Base-by-base conservation (phyloP, 2,888 invertebrate species). In the Fragum sueziense region DNA sequence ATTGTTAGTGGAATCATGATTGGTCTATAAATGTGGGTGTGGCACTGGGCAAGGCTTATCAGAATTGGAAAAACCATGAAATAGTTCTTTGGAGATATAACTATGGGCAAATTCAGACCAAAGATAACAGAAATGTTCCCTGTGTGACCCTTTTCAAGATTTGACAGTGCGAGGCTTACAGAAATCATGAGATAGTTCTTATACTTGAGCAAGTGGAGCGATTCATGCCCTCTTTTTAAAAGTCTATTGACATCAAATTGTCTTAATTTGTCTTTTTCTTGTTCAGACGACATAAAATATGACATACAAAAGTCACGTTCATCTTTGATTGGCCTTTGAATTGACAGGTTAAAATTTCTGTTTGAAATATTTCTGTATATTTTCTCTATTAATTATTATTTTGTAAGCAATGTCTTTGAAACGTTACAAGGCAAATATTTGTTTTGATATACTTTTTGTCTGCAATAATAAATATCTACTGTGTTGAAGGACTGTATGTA, bases 321-420 rank as follows among this genome's bases (percentile, higher is more conserved):
- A 33, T 79, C 70, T 70, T 79, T 79, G 0, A 62, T 11, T 41
- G 74, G 78, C 25, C 34, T 79, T 17, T 70, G 62, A 71, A 79
- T 74, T 6, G 57, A 41, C 1, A 74, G 31, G 33, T 79, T 74
- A 25, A 33, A 79, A 14, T 79, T 41, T 9, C 52, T 70, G 29
- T 70, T 57, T 22, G 74, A 74, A 33, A 79, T 79, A 31, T 74
- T 22, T 47, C 73, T 69, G 22, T 74, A 78, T 2, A 51, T 74
- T 61, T 41, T n/a, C 9, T 37, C 22, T 47, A 33, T 14, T 29
- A 9, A 25, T 4, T n/a, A 20, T 62, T 31, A 29, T 67, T 57
- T 54, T 29, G 9, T 22, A n/a, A 0, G 71, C 79, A 79, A 4
- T 61, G 1, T 17, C 51, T 47, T 52, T 29, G 29, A 31, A 54